These are phyloP conservation scores for Hirtodrosophila duncani DNA, from an alignment of 2,888 invertebrate species.

Conservation along the genomic window DNA sequence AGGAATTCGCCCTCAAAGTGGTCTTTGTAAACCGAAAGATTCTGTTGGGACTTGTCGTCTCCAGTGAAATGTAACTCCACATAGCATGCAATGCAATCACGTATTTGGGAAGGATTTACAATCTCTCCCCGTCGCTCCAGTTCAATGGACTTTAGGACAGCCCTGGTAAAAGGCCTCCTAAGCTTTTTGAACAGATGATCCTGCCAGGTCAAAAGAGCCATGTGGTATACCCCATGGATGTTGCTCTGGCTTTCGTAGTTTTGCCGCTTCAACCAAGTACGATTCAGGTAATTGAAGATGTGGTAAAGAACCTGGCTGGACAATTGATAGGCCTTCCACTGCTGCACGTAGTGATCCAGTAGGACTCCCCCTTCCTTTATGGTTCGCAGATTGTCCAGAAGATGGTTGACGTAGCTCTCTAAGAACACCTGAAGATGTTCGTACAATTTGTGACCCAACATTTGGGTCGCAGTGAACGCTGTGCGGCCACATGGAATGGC, in stretches of 20 bases:
- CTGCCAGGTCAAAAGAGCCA: constrained; percentile 98
- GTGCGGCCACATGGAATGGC: constrained; percentile 66
- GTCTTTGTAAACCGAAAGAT: constrained; percentile 92
- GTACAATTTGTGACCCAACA: constrained; percentile 98
- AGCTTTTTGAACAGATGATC: constrained; percentile 95
- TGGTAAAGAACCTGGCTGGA: constrained; percentile 98
- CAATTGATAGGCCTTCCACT: constrained; percentile 99
- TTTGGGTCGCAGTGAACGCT: constrained; percentile 83
- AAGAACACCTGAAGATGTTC: constrained; percentile 95
- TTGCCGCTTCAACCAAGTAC: constrained; percentile 99
- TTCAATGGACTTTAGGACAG: constrained; percentile 97
- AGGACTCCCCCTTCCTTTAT: constrained; percentile 99
- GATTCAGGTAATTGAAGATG: constrained; percentile 97
- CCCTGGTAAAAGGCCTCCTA: constrained; percentile 97
- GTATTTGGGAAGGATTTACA: constrained; percentile 96
- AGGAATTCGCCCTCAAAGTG: constrained; percentile 97
- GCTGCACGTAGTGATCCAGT: constrained; percentile 95
- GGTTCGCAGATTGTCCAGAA: constrained; percentile 84
- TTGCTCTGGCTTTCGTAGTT: constrained; percentile 98
- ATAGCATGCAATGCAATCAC: constrained; percentile 99
- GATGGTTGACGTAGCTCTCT: constrained; percentile 85
- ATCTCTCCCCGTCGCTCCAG: constrained; percentile 97
- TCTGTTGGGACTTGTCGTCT: constrained; percentile 90
- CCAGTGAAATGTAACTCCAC: constrained; percentile 96
- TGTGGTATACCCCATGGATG: constrained; percentile 98